A percentile compares a stretch with the other conserved stretches of the same genome.
These are phyloP conservation scores for Dunckerocampus dactyliophorus DNA, from an alignment of 2,113 vertebrate species.

Conservation along the genomic window DNA sequence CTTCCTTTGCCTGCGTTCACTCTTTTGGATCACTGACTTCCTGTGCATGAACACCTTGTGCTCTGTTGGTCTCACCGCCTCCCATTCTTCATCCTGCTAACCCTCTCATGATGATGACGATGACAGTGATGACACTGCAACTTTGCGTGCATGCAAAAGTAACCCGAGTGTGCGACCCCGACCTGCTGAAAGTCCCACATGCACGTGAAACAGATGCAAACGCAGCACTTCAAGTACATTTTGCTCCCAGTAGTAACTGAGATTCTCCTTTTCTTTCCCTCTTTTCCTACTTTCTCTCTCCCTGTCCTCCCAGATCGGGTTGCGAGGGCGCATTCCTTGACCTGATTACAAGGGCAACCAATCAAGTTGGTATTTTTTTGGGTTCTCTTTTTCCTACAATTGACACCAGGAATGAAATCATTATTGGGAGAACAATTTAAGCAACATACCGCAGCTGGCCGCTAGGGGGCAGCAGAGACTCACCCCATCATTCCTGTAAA, in stretches of 20 bases:
- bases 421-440: not conserved
- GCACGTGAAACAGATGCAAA: conserved; percentile 15
- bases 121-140: not conserved
- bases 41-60: not conserved
- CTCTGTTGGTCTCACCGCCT: not conserved
- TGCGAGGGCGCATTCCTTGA: conserved; percentile 70
- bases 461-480: not conserved
- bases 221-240: conserved; percentile 17
- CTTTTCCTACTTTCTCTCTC: conserved; percentile 26
- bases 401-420: conserved; percentile 1
- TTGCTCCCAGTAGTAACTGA: conserved; percentile 58
- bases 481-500: not conserved
- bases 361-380: conserved; percentile 62
- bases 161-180: conserved; percentile 4
- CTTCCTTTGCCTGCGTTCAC: not conserved
- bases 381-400: conserved; percentile 16
- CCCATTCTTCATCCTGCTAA: too few relatives aligned
- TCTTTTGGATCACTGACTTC: not conserved
- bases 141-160: conserved; percentile 8
- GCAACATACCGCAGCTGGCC: not conserved
- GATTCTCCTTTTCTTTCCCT: conserved; percentile 35
- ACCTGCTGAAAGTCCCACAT: conserved; percentile 31
- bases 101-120: not conserved
- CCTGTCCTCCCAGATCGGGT: conserved; percentile 72
- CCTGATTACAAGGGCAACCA: conserved; percentile 69